These are phyloP conservation scores for Anthoscopus minutus DNA, from an alignment of 2,113 vertebrate species.

Conservation along the genomic window DNA sequence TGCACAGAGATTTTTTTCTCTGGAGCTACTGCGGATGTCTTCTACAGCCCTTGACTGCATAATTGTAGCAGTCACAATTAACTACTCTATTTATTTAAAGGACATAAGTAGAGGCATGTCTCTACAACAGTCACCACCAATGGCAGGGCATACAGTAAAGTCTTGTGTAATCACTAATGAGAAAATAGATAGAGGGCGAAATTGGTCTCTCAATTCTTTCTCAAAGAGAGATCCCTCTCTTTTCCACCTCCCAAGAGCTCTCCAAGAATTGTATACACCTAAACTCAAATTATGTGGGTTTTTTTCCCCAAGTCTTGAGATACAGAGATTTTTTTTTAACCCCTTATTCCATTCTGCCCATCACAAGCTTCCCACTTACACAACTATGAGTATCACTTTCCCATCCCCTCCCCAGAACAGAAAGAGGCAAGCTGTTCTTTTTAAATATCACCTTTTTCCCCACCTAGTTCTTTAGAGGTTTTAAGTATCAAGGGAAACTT, in stretches of 20 bases:
- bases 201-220: neutral
- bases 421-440: neutral
- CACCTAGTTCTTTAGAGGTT: neutral
- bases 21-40: neutral
- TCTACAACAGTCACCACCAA: neutral
- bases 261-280: neutral
- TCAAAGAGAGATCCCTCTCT: neutral
- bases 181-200: too few species aligned
- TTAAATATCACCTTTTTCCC: fast-evolving
- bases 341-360: neutral
- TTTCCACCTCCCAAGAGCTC: neutral
- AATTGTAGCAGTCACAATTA: neutral
- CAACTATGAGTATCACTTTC: neutral
- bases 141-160: neutral
- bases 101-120: neutral
- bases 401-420: neutral
- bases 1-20: neutral
- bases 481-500: neutral
- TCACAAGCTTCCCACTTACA: neutral
- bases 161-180: neutral
- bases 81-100: neutral
- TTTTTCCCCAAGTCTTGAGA: neutral
- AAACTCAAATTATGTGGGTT: neutral
- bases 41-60: neutral
- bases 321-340: neutral